Percentiles rank a stretch among this genome's conserved stretches.
Conservation (phyloP, 2,797 vertebrate genomes). For the Silurus lanzhouensis region DNA sequence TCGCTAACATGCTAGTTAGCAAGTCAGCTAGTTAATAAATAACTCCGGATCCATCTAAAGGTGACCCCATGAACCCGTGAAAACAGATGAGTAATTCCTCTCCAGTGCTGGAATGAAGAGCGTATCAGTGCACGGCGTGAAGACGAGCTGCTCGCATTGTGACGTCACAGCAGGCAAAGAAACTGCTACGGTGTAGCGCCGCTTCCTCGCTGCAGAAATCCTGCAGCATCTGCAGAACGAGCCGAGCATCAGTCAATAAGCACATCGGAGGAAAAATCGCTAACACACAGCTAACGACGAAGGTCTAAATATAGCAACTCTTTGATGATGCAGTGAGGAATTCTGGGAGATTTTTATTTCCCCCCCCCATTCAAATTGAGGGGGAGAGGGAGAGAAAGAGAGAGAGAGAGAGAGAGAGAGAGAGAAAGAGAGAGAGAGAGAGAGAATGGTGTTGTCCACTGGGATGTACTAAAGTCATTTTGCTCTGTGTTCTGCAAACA, state of each 20-base stretch:
- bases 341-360: constrained; percentile 60
- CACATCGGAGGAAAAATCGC: constrained; percentile 16
- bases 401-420: neutral
- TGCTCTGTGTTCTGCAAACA: constrained; percentile 28
- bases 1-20: neutral
- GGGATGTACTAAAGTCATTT: constrained; percentile 29
- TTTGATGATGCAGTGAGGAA: constrained; percentile 72
- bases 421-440: neutral
- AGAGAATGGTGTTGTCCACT: neutral
- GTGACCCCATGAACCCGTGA: neutral
- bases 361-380: constrained; percentile 32
- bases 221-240: constrained; percentile 39
- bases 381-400: neutral
- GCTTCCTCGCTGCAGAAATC: constrained; percentile 2
- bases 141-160: neutral
- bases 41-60: neutral
- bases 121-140: neutral
- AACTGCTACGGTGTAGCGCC: neutral
- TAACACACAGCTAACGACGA: constrained; percentile 52
- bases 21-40: no score
- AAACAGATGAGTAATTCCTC: no score
- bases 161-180: neutral
- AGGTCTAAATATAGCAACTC: constrained; percentile 70
- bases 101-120: neutral
- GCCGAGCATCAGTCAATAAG: constrained; percentile 31